Evolutionary conservation across 1,140 invertebrate species (phyloP).

Genomic region (Hesperophylax magnus): DNA sequence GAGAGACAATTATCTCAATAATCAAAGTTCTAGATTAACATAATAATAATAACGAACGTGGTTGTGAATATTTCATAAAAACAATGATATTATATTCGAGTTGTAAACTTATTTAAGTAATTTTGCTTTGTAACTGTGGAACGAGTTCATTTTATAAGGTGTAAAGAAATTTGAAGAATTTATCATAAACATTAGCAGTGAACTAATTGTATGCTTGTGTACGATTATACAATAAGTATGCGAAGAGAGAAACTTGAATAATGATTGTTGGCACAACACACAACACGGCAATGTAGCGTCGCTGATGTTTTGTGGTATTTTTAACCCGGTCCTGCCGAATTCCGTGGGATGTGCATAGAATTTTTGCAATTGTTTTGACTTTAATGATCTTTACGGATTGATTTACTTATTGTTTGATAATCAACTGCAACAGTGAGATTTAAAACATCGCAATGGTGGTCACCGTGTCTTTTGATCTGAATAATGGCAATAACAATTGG

Average conservation of each 20-base stretch:
- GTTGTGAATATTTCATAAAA: too few relatives aligned
- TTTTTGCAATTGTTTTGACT: conserved; percentile 9
- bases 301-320: conserved; percentile 29
- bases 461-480: conserved; percentile 30
- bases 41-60: too few relatives aligned
- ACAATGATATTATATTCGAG: not conserved
- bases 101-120: not conserved
- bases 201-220: not conserved
- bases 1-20: too few relatives aligned
- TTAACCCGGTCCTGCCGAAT: conserved; percentile 4
- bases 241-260: not conserved
- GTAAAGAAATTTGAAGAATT: not conserved
- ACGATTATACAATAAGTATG: conserved; percentile 12
- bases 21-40: too few relatives aligned
- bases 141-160: not conserved
- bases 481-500: conserved; percentile 26
- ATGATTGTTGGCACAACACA: conserved; percentile 6
- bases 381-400: not conserved
- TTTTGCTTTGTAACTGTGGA: not conserved
- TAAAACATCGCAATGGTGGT: conserved; percentile 4
- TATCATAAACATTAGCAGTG: not conserved
- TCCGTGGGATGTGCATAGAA: conserved; percentile 20
- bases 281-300: not conserved
- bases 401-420: not conserved
- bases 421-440: not conserved